These are phyloP conservation scores for Bambusicola thoracicus DNA, from an alignment of 2,113 vertebrate species.

Conservation along the genomic window DNA sequence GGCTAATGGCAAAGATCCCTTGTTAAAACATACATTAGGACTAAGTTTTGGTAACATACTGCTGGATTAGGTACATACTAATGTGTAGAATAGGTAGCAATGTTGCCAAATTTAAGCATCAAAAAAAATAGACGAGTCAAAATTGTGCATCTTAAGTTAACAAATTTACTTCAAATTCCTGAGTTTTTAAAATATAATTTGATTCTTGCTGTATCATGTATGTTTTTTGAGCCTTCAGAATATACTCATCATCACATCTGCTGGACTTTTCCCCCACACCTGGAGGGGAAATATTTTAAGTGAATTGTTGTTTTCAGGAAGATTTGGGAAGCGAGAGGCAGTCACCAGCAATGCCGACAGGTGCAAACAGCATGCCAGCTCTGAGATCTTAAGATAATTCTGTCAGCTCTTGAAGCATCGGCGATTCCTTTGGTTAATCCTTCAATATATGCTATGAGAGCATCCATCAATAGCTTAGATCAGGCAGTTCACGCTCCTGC, in stretches of 20 bases:
- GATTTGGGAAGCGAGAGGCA: not conserved
- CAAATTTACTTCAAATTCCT: not conserved
- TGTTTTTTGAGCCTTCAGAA: not conserved
- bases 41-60: not conserved
- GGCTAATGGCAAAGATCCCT: not conserved
- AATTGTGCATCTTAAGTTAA: not conserved
- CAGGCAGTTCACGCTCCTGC: too few relatives aligned
- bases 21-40: not conserved
- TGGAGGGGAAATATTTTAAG: not conserved
- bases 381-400: not conserved
- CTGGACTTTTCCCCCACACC: not conserved
- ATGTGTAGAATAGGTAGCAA: not conserved
- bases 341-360: not conserved
- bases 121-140: not conserved
- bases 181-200: not conserved
- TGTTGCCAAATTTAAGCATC: not conserved
- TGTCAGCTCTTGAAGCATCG: not conserved
- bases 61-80: not conserved
- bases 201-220: not conserved
- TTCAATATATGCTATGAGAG: not conserved
- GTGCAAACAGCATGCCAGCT: not conserved
- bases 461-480: not conserved
- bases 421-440: not conserved
- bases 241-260: not conserved
- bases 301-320: not conserved